Conservation (phyloP, 2,113 vertebrate species). For the Nannospalax galili region DNA sequence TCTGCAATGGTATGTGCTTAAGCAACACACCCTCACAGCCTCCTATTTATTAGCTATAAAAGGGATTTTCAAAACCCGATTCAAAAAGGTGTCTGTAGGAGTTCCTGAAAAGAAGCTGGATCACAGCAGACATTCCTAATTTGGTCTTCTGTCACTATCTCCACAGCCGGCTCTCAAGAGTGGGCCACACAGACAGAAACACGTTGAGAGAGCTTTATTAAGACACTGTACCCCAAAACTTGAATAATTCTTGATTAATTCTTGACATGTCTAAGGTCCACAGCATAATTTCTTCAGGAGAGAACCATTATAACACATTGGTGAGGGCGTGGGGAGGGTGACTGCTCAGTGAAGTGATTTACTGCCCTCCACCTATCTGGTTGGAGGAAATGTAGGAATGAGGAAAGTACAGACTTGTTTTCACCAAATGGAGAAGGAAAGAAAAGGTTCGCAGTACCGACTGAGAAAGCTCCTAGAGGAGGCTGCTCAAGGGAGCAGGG, state of each 20-base stretch:
- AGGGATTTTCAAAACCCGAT: conserved; percentile 19
- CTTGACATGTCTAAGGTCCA: background rate
- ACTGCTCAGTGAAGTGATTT: background rate
- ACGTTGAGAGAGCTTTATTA: background rate
- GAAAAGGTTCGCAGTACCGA: background rate
- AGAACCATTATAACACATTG: background rate
- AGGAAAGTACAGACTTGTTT: background rate
- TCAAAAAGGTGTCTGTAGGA: conserved; percentile 28
- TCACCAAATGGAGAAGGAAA: background rate
- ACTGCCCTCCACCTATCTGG: background rate
- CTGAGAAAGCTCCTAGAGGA: background rate
- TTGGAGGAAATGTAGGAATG: background rate
- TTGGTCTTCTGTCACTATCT: conserved; percentile 30
- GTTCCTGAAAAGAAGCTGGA: conserved; percentile 38
- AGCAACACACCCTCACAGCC: background rate
- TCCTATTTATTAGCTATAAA: conserved; percentile 55
- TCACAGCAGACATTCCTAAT: conserved; percentile 38
- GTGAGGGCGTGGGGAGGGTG: background rate
- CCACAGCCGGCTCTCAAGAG: background rate
- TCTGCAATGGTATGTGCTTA: background rate
- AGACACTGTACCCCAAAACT: background rate
- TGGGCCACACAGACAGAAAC: background rate
- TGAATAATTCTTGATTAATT: background rate
- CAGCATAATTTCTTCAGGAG: background rate
- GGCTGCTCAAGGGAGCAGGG: background rate